Evolutionary conservation across 1,140 invertebrate genomes (phyloP).

Genomic region (Lepidurus couesii): DNA sequence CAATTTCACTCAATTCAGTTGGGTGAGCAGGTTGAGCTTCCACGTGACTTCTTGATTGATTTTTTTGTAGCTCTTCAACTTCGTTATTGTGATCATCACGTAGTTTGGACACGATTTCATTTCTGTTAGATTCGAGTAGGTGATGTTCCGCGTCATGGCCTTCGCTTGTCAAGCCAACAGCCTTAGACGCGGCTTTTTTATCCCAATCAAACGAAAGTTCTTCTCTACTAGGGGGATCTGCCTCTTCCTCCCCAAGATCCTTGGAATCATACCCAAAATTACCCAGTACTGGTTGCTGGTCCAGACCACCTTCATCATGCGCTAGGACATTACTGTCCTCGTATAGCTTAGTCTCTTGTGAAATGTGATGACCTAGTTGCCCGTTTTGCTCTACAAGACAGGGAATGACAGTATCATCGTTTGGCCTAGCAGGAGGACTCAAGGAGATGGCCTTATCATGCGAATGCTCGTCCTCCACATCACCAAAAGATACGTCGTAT

Average conservation of each 20-base stretch:
- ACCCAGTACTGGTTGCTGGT: neutral
- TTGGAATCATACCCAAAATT: neutral
- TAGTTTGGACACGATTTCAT: slow-evolving; percentile 15
- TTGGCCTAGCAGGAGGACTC: neutral
- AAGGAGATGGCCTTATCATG: slow-evolving; percentile 6
- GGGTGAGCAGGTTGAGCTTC: slow-evolving; percentile 7
- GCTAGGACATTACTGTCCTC: neutral
- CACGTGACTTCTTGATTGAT: neutral
- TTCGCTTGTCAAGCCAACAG: slow-evolving; percentile 2
- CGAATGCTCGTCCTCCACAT: slow-evolving; percentile 13
- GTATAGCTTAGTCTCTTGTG: slow-evolving; percentile 2
- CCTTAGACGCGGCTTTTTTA: neutral
- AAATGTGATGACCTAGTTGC: slow-evolving; percentile 7
- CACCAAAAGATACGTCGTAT: slow-evolving; percentile 19
- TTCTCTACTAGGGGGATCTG: neutral
- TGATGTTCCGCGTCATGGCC: neutral
- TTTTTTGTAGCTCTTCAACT: slow-evolving; percentile 13
- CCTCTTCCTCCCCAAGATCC: neutral
- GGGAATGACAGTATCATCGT: neutral
- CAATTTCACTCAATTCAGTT: slow-evolving; percentile 19
- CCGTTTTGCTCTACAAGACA: neutral
- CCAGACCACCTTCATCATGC: neutral
- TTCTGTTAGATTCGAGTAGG: neutral
- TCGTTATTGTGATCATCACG: slow-evolving; percentile 19
- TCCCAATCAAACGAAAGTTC: neutral